Conservation (phyloP, 2,113 vertebrate species). For the Cyanoderma ruficeps region DNA sequence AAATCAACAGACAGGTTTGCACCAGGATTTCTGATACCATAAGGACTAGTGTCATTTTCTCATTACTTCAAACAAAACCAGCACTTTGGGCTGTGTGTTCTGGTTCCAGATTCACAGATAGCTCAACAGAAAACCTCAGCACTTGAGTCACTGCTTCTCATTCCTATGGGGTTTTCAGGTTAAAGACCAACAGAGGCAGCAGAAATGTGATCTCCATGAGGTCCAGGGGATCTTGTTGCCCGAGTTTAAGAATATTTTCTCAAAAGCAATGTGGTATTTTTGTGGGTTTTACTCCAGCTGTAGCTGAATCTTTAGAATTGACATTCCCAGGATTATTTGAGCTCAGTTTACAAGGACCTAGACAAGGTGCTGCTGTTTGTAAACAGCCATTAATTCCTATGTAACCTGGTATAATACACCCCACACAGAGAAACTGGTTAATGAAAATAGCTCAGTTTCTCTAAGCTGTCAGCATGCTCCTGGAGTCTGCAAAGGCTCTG, state of each 20-base stretch:
- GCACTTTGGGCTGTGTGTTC: not conserved
- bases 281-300: not conserved
- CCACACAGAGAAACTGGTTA: not conserved
- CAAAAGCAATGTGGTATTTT: not conserved
- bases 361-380: not conserved
- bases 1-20: not conserved
- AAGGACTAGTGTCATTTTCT: not conserved
- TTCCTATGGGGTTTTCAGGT: not conserved
- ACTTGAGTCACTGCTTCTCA: not conserved
- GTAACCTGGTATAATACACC: not conserved
- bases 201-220: not conserved
- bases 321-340: not conserved
- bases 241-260: not conserved
- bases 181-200: not conserved
- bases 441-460: slow-evolving; percentile 36
- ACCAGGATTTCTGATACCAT: not conserved
- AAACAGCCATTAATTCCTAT: not conserved
- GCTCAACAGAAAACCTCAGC: not conserved
- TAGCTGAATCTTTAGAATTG: not conserved
- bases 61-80: not conserved
- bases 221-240: not conserved
- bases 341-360: not conserved
- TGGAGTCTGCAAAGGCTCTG: slow-evolving; percentile 17
- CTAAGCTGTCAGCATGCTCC: slow-evolving; percentile 32
- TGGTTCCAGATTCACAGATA: not conserved